Percentiles rank a stretch among this genome's conserved stretches.
Evolutionary conservation across 2,113 vertebrate species (phyloP).

Genomic region (Hoplias malabaricus): DNA sequence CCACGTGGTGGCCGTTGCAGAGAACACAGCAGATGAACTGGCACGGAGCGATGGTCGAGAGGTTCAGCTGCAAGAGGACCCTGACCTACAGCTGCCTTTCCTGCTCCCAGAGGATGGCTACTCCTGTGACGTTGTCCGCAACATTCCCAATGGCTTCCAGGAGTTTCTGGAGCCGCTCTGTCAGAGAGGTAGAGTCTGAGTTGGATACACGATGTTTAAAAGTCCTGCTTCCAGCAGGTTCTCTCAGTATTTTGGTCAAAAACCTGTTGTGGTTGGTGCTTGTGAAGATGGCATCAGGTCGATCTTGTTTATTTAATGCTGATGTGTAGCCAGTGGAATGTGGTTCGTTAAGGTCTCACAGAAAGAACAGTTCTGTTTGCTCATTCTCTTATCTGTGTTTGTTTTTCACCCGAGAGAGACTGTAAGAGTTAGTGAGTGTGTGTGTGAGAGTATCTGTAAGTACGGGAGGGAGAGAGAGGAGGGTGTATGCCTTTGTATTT

Average conservation of each 20-base stretch:
- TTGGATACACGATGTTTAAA: background rate
- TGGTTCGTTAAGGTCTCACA: slow-evolving; percentile 7
- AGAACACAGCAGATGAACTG: slow-evolving; percentile 94
- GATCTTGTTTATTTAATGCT: slow-evolving; percentile 34
- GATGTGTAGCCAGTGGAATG: slow-evolving; percentile 49
- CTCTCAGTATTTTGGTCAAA: background rate
- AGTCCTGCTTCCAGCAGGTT: background rate
- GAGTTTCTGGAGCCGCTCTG: slow-evolving; percentile 95
- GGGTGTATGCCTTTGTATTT: background rate
- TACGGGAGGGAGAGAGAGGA: background rate
- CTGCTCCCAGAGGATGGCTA: slow-evolving; percentile 96
- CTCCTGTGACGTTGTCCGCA: slow-evolving; percentile 95
- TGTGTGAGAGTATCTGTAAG: background rate
- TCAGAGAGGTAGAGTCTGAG: slow-evolving; percentile 84
- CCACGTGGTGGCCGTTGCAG: slow-evolving; percentile 90
- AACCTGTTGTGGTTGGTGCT: background rate
- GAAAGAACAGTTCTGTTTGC: slow-evolving; percentile 35
- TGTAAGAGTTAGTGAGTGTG: background rate
- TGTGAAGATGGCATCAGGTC: background rate
- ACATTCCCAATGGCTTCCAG: slow-evolving; percentile 92
- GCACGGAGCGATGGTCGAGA: slow-evolving; percentile 93
- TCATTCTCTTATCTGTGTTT: slow-evolving; percentile 17
- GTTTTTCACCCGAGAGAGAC: background rate
- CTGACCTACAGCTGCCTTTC: slow-evolving; percentile 97
- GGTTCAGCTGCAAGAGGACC: slow-evolving; percentile 94